Conservation (phyloP, 2,797 vertebrate species). For the Brachymystax lenok region DNA sequence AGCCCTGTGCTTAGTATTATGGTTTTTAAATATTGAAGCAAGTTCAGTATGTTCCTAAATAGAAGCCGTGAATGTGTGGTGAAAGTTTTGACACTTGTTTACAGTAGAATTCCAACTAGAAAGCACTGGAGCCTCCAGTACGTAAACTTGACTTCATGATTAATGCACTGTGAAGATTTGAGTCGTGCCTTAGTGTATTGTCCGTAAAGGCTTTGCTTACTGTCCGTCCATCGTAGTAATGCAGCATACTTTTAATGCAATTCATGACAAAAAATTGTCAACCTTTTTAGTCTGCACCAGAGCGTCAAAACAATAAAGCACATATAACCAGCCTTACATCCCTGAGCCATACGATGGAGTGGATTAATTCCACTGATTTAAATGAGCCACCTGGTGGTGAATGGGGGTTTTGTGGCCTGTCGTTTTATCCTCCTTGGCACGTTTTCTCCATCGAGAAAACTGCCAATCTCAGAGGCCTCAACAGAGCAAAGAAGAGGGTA, state of each 20-base stretch:
- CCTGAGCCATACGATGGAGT: conserved; percentile 42
- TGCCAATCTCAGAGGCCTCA: conserved; percentile 34
- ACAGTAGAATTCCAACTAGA: not conserved
- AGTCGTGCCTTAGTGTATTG: not conserved
- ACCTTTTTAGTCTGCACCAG: not conserved
- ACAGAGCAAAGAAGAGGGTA: conserved; percentile 35
- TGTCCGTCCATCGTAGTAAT: too few relatives aligned
- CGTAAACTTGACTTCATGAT: not conserved
- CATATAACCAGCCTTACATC: conserved; percentile 1
- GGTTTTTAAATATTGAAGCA: conserved; percentile 17
- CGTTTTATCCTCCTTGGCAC: conserved; percentile 42
- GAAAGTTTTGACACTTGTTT: not conserved
- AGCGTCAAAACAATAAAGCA: not conserved
- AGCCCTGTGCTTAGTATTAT: conserved; percentile 25
- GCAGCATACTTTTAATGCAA: too few relatives aligned
- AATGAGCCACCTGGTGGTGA: conserved; percentile 52
- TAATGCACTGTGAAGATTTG: not conserved
- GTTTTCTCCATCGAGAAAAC: conserved; percentile 33
- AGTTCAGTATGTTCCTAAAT: not conserved
- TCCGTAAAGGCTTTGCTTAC: not conserved
- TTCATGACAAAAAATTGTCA: too few relatives aligned
- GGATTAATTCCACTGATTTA: conserved; percentile 59
- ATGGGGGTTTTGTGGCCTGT: conserved; percentile 42
- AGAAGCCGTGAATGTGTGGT: not conserved
- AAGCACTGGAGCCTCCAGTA: not conserved